Evolutionary conservation across 2,888 invertebrate genomes (phyloP).

Genomic region (Athalia cordata): DNA sequence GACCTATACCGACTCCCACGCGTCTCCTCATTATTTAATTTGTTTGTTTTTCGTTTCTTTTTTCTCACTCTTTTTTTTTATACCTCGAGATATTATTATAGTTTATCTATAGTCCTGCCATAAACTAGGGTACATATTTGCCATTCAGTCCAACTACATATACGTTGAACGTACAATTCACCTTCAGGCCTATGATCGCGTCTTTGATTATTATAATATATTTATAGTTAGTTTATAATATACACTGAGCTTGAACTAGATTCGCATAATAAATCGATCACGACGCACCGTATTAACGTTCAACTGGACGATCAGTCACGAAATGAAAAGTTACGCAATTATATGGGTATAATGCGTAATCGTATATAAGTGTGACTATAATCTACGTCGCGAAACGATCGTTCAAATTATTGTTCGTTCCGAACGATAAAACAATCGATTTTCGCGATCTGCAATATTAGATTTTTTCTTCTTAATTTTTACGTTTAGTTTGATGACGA

Average conservation of each 20-base stretch:
- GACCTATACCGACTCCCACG: slow-evolving; percentile 33
- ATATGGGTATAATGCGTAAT: not conserved
- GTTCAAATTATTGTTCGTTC: not conserved
- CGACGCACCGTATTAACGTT: too few species aligned
- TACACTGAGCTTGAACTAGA: not conserved
- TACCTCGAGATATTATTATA: slow-evolving; percentile 15
- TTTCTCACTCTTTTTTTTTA: not conserved
- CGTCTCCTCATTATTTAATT: not conserved
- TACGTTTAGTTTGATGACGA: too few species aligned
- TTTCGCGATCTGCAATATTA: too few species aligned
- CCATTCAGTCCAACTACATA: not conserved
- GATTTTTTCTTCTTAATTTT: too few species aligned
- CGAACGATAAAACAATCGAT: too few species aligned
- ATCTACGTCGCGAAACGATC: not conserved
- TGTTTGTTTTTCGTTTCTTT: not conserved
- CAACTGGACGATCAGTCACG: not conserved
- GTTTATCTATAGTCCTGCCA: slow-evolving; percentile 29
- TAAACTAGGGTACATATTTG: slow-evolving; percentile 19
- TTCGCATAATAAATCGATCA: not conserved
- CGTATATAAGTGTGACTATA: not conserved
- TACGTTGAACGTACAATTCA: not conserved
- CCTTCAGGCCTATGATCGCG: not conserved
- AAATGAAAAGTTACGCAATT: not conserved
- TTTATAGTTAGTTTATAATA: too few species aligned
- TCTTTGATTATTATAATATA: too few species aligned